Evolutionary conservation across 2,797 vertebrate species (phyloP), one percentile per base, ranked within the genome.

Genomic region (Catamblyrhynchus diadema): DNA sequence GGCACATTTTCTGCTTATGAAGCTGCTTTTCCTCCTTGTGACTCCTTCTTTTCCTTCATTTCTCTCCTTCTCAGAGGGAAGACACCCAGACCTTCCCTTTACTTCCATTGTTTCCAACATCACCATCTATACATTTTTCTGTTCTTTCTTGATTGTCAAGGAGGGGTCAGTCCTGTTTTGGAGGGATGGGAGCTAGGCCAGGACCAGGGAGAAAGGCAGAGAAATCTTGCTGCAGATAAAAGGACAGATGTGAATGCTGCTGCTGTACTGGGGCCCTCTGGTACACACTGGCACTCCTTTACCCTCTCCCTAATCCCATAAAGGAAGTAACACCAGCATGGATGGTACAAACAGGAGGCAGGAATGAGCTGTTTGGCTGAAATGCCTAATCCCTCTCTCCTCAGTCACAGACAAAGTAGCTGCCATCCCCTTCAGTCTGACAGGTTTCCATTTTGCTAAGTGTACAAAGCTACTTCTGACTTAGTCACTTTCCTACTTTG

Each of bases 311-410:
- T 96, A 96, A 93, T 95, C 93, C 81, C 5, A 6, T 59, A 57
- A 61, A 93, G 77, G 72, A 94, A 88, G 80, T 69, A 90, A 81
- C 80, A 93, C 65, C 66, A 64, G 61, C 53, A 82, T 53, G 81
- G 88, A 66, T 82, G 86, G 78, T 93, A 91, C 74, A 93, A 82
- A 62, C 32, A 71, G 37, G 81, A 93, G 89, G 81, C 61, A 88
- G 50, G 81, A 96, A 94, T 13, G 45, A 94, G 47, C 69, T 48
- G 12, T 44, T 77, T 19, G 59, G n/a, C 78, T 93, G 78, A 91
- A 91, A 82, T 14, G 27, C 57, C 67, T 93, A 95, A 96, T 95
- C 86, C 60, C 44, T 56, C 66, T 90, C 60, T 85, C 21, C 28
- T 66, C 64, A 80, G 81, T 64, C 91, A 85, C 37, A 85, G 60